These are phyloP conservation scores for Phanerotoma sp. DNA, from an alignment of 2,888 invertebrate genomes.

Conservation along the genomic window DNA sequence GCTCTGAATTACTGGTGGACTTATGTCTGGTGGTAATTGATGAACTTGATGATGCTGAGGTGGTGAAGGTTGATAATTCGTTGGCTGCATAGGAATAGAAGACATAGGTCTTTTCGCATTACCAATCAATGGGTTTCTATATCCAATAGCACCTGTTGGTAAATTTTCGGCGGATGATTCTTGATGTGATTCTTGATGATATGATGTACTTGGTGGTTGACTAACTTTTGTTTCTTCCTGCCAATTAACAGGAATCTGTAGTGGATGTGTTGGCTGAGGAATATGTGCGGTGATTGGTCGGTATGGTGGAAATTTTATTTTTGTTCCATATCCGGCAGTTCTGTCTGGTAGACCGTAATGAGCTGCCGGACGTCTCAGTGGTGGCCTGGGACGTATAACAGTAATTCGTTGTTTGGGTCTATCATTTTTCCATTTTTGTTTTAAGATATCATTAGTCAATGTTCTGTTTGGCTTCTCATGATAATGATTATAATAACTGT, in stretches of 20 bases:
- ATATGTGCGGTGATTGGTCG: constrained; percentile 21
- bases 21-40: constrained; percentile 28
- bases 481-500: constrained; percentile 40
- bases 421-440: constrained; percentile 46
- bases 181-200: constrained; percentile 9
- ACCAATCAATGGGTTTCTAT: constrained; percentile 44
- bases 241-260: constrained; percentile 24
- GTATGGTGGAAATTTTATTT: constrained; percentile 31
- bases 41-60: constrained; percentile 12
- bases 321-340: constrained; percentile 32
- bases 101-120: constrained; percentile 38
- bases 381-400: constrained; percentile 44
- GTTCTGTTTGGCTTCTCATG: constrained; percentile 30
- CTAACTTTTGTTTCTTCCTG: constrained; percentile 2
- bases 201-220: constrained; percentile 8
- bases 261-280: constrained; percentile 35
- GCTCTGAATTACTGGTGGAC: constrained; percentile 35
- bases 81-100: constrained; percentile 7
- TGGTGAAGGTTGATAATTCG: constrained; percentile 32
- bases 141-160: constrained; percentile 46
- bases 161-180: constrained; percentile 35
- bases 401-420: constrained; percentile 45
- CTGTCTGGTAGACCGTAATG: constrained; percentile 46
- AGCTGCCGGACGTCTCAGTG: constrained; percentile 37
- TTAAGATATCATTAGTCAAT: constrained; percentile 39